phyloP scores from a whole-genome alignment of 2,888 invertebrate genomes.

The Pherbina coryleti region DNA sequence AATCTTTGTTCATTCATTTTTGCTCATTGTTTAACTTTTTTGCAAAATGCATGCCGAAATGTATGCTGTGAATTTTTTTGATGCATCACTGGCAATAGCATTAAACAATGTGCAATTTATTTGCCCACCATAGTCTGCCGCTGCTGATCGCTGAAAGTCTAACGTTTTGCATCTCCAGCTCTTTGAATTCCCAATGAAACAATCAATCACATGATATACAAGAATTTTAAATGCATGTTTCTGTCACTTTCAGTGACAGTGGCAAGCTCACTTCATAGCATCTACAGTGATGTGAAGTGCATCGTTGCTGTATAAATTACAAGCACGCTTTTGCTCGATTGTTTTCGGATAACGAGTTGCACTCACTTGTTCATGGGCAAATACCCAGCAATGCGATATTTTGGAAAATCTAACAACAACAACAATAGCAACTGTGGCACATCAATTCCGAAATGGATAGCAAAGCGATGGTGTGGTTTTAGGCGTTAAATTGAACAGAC shows the following conservation, averaged over 20 bases:
- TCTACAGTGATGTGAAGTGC: background rate
- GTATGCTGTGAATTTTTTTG: too few species aligned
- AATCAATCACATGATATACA: constrained; percentile 21
- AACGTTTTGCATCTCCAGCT: background rate
- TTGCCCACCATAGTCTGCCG: too few species aligned
- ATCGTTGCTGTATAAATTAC: background rate
- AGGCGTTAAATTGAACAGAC: too few species aligned
- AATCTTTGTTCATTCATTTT: too few species aligned
- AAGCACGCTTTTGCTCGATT: background rate
- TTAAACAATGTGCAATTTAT: too few species aligned
- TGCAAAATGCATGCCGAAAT: too few species aligned
- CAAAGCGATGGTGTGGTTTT: too few species aligned
- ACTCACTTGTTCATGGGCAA: background rate
- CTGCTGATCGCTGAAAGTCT: background rate
- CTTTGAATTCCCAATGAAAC: constrained; percentile 21
- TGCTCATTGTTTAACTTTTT: too few species aligned
- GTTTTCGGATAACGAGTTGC: background rate
- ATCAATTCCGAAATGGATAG: background rate
- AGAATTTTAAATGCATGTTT: background rate
- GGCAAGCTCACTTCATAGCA: background rate
- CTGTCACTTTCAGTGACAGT: background rate
- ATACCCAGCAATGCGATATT: background rate
- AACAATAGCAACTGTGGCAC: background rate
- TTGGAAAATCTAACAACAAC: background rate
- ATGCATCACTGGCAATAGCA: too few species aligned